phyloP scores from a whole-genome alignment of 2,113 vertebrate genomes.

The Motacilla alba region DNA sequence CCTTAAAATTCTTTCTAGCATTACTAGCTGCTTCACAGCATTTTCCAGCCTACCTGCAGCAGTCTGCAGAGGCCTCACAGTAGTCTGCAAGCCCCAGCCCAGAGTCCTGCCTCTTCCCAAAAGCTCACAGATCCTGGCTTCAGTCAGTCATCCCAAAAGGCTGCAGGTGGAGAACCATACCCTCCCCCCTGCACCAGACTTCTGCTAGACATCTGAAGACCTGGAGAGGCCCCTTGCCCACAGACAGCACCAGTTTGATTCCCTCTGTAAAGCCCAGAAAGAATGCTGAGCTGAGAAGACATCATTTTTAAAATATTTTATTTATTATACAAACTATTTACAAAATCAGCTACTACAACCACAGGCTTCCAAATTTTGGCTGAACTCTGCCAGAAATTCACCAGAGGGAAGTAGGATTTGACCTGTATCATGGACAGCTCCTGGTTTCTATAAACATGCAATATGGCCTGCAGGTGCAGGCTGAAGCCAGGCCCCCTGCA shows the following conservation, averaged over 20 bases:
- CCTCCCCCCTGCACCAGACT: neutral
- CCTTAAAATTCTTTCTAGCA: neutral
- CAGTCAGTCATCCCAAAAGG: neutral
- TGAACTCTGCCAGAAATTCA: conserved; percentile 48
- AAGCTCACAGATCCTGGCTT: neutral
- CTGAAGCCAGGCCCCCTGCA: neutral
- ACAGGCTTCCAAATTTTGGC: conserved; percentile 48
- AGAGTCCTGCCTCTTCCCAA: neutral
- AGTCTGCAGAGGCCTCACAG: neutral
- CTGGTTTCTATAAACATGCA: conserved; percentile 53
- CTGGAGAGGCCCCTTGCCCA: neutral
- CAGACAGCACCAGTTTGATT: neutral
- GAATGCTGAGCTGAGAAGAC: neutral
- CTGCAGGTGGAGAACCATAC: neutral
- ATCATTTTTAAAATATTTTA: conserved; percentile 67
- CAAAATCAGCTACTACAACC: conserved; percentile 63
- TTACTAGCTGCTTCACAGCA: neutral
- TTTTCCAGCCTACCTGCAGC: neutral
- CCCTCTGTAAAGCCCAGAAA: neutral
- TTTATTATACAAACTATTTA: conserved; percentile 82
- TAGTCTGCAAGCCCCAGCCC: neutral
- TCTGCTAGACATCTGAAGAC: neutral
- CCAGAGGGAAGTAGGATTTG: conserved; percentile 35
- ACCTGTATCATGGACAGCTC: conserved; percentile 29
- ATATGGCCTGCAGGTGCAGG: neutral